phyloP scores from a whole-genome alignment of 2,113 vertebrate species.

The Xerus inauris region DNA sequence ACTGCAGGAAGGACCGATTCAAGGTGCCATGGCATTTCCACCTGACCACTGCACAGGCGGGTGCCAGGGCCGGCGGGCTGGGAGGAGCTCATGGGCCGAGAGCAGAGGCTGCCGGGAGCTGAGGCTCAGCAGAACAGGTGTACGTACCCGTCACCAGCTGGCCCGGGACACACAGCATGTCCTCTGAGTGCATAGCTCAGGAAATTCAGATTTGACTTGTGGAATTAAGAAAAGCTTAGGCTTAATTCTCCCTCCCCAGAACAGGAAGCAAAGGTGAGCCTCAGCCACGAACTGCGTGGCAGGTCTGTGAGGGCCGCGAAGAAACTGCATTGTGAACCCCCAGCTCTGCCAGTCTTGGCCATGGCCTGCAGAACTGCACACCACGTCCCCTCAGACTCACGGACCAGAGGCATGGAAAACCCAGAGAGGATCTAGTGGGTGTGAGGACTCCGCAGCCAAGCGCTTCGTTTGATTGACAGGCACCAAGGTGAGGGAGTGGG shows the following conservation, averaged over 20 bases:
- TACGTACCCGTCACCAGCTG: not conserved
- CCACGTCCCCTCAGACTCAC: rapidly evolving
- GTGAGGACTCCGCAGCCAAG: not conserved
- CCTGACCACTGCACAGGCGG: not conserved
- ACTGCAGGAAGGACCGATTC: rapidly evolving
- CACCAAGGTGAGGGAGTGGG: too few species aligned
- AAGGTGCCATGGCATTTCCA: not conserved
- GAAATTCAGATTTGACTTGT: not conserved
- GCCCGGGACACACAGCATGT: not conserved
- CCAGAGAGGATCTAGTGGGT: too few species aligned
- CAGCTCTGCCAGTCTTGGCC: too few species aligned
- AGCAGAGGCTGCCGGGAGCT: not conserved
- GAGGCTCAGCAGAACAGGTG: not conserved
- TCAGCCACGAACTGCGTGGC: not conserved
- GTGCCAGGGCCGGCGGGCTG: too few species aligned
- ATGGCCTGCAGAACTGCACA: not conserved
- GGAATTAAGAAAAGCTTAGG: not conserved
- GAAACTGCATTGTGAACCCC: too few species aligned
- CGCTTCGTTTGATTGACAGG: too few species aligned
- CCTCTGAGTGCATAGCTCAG: not conserved
- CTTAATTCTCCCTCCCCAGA: too few species aligned
- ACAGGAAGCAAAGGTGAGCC: not conserved
- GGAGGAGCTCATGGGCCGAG: too few species aligned
- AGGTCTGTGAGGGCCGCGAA: not conserved
- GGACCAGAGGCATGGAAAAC: too few species aligned